Evolutionary conservation across 2,113 vertebrate genomes (phyloP), one percentile per base, ranked within the genome.

Genomic region (Pterophyllum scalare): DNA sequence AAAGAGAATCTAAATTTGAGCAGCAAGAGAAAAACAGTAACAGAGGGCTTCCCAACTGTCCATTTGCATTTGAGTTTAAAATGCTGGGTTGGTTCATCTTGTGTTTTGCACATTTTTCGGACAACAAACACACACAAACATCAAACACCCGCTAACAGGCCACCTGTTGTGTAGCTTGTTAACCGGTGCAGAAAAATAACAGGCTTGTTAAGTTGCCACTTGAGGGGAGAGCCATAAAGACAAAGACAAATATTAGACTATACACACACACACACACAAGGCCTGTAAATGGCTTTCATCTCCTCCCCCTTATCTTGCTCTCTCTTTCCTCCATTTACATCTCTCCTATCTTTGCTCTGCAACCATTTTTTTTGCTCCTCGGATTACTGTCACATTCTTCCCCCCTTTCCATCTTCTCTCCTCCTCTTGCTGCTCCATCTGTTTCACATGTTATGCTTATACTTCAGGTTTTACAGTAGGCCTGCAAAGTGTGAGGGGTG

Each of bases 141-240:
- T 59, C 13, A 75, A 57, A 56, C 19, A 46, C 17, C 17, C 19
- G 0, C 9, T 59, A 35, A 60, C 80, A 60, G 74, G 56, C 82
- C 89, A 89, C 80, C 84, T 87, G 88, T 80, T 89, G 81, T 83
- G 84, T 49, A 60, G 78, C 88, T 87, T 87, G 88, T 72, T 86
- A 85, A 90, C 52, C 4, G 54, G 24, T n/a, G 77, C 80, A 82
- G 88, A 77, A 83, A 86, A 87, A 85, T 87, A 90, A 92, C 84
- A 86, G 56, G 57, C 80, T 75, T 86, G 81, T 93, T 93, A 92
- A 91, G 83, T 91, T 87, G 86, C 87, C 90, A 82, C 90, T 92
- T 89, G 80, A 65, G 81, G 54, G 78, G 79, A 80, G 82, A 81
- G 85, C 85, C 80, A 90, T 80, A 52, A 87, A 87, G 70, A 74